Evolutionary conservation across 35 echinoderm and acorn worm species (phyloP), one percentile per base, ranked within the genome.

Genomic region (Apostichopus japonicus): DNA sequence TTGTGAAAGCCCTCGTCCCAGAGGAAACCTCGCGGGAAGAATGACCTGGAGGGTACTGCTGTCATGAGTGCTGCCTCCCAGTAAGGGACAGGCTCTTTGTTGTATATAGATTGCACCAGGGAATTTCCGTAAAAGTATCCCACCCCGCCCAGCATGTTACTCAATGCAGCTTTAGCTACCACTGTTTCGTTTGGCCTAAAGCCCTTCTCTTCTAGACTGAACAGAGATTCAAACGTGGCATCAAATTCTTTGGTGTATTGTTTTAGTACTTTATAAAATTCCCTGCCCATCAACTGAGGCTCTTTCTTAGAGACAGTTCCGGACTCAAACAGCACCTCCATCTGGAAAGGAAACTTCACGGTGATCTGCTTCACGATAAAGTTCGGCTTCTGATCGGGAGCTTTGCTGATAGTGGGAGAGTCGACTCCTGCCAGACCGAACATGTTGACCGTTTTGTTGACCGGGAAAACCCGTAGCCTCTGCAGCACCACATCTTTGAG

Each of bases 311-410:
- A 76, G 65, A 92, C 10, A 91, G 95, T 96, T 19, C 88, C 94
- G 8, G 97, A 99, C 59, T 99, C 97, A 90, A 99, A 99, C 22
- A 99, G 71, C 24, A 99, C 84, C 57, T 99, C 97, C 91, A 99
- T 94, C 80, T 94, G 92, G 76, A 96, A 99, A 8, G 97, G 97
- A 25, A 96, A 92, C 23, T 92, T 86, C 8, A 99, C 86, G 0
- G 97, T 96, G 23, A 99, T 92, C 55, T 99, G 97, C 71, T 99
- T 94, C 5, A 96, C 95, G 13, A 99, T 90, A 59, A 99, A 95
- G 53, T 99, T 99, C 9, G 95, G 90, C 56, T 72, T 90, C 65
- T 95, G 55, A 53, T 99, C 88, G 17, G 93, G 92, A 15, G 92
- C 86, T 24, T 94, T 90, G 19, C 65, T 87, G 54, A 93, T 92